phyloP scores from a whole-genome alignment of 2,797 vertebrate species.

The Lateolabrax maculatus region DNA sequence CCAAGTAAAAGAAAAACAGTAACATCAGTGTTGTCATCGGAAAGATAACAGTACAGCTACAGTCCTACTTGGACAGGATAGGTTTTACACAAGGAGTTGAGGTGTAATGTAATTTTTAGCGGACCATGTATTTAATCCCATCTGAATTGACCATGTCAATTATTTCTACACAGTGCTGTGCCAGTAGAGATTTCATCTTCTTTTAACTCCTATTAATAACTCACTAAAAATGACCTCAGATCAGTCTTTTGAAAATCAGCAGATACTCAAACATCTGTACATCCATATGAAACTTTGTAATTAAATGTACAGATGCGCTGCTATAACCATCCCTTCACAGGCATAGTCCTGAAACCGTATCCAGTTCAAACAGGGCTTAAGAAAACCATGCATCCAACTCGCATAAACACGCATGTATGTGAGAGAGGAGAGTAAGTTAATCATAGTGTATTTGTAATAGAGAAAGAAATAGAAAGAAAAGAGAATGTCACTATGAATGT shows the following conservation, averaged over 20 bases:
- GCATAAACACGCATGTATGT: neutral
- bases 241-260: neutral
- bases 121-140: slow-evolving; percentile 8
- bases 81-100: neutral
- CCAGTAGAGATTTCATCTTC: slow-evolving; percentile 13
- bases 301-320: neutral
- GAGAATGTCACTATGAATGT: no score
- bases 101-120: slow-evolving; percentile 5
- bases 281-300: neutral
- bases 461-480: neutral
- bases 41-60: neutral
- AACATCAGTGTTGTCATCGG: neutral
- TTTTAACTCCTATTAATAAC: slow-evolving; percentile 7
- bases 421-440: neutral
- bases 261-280: neutral
- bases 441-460: neutral
- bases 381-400: neutral
- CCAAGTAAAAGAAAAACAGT: neutral
- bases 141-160: slow-evolving; percentile 21
- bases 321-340: neutral
- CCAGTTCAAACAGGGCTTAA: neutral
- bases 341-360: neutral
- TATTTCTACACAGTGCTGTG: slow-evolving; percentile 19
- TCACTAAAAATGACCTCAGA: slow-evolving; percentile 4
- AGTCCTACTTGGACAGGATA: neutral